These are phyloP conservation scores for Plecotus auritus DNA, from an alignment of 2,113 vertebrate genomes.

Conservation along the genomic window DNA sequence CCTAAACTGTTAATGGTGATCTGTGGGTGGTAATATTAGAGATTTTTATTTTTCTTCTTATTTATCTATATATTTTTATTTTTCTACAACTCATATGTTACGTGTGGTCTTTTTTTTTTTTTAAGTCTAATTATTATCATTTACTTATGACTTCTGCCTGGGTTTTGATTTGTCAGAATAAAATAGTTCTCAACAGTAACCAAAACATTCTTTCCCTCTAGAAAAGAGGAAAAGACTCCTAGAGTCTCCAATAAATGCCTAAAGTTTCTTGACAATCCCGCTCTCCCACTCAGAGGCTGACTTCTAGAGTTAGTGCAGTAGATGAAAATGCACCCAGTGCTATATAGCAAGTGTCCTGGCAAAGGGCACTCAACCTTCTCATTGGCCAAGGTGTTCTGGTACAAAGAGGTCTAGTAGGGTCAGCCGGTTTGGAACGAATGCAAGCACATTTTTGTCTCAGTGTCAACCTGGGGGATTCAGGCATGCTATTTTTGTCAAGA, in stretches of 20 bases:
- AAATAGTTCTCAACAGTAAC: constrained; percentile 6
- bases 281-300: not conserved
- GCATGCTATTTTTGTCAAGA: not conserved
- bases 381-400: not conserved
- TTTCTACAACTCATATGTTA: constrained; percentile 1
- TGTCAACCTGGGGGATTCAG: not conserved
- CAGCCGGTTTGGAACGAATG: not conserved
- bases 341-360: not conserved
- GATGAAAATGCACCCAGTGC: not conserved
- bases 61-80: not conserved
- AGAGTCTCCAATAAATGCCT: not conserved
- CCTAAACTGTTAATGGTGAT: not conserved
- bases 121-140: not conserved
- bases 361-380: not conserved
- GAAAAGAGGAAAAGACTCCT: not conserved
- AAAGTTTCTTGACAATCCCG: not conserved
- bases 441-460: not conserved
- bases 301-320: not conserved
- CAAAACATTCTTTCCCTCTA: not conserved
- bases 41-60: not conserved
- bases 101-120: not conserved
- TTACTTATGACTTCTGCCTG: constrained; percentile 20
- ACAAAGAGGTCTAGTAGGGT: not conserved
- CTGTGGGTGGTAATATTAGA: not conserved
- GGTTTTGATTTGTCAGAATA: not conserved